Evolutionary conservation across 2,113 vertebrate species (phyloP), one percentile per base, ranked within the genome.

Genomic region (Chascanopsetta lugubris): DNA sequence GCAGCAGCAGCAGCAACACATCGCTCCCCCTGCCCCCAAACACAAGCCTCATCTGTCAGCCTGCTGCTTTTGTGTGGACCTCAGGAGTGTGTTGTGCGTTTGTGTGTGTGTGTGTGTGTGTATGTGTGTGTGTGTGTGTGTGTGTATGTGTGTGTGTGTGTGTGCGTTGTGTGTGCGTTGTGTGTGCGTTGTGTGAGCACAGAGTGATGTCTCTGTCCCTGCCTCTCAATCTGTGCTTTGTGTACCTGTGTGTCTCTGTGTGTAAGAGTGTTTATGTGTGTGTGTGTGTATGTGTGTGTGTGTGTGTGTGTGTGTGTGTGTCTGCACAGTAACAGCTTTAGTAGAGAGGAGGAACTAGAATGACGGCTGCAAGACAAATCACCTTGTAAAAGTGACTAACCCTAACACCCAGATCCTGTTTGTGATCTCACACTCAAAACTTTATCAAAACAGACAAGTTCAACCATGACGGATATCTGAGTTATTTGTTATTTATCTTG

Each of bases 1-100:
- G 67, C 53, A 84, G 78, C 64, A 73, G 59, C 26, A 64, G 62
- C 48, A 82, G 79, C 75, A 72, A 75, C 82, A 76, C 80, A 82
- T 65, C 69, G 55, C 75, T 65, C 70, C 71, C 71, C 80, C 82
- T 61, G 69, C 69, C 75, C 85, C 75, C 82, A 83, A 66, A 87
- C 75, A 57, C 77, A 84, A 81, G 75, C 85, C 86, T 91, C 88
- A 90, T 91, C 89, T 88, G 89, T 87, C 85, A 84, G 82, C 36
- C 75, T 72, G 68, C 82, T 85, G 85, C 87, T 85, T 90, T 90
- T 85, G 85, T 87, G 70, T 79, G 12, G 61, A 54, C 62, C 74
- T 59, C 70, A 80, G 69, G 62, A 83, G 59, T 72, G 30, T 54
- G 72, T 69, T 78, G n/a, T n/a, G n/a, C n/a, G n/a, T n/a, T n/a